Conservation (phyloP, 1,140 invertebrate species). For the Caenorhabditis latens region DNA sequence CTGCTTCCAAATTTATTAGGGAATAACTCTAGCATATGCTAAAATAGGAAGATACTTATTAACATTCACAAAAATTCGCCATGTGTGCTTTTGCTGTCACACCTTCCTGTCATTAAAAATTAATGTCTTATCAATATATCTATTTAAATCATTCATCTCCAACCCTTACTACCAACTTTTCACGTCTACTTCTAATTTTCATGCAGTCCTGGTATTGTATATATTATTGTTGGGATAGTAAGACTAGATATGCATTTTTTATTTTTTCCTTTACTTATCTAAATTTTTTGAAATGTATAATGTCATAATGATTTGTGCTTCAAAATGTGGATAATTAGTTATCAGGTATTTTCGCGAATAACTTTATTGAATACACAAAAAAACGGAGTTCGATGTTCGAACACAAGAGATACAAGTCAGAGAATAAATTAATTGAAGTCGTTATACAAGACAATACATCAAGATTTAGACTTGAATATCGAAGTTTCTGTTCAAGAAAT, state of each 20-base stretch:
- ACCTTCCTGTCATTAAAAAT: slow-evolving; percentile 3
- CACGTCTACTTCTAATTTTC: neutral
- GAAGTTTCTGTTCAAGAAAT: slow-evolving; percentile 41
- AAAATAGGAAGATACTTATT: neutral
- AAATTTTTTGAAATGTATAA: no score
- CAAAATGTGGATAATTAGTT: no score
- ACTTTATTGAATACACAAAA: no score
- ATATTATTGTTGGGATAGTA: neutral
- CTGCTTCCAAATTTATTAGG: no score
- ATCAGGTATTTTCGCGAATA: no score
- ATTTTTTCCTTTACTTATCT: no score
- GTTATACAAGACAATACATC: no score
- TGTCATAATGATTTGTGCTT: no score
- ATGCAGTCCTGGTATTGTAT: neutral
- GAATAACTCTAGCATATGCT: neutral
- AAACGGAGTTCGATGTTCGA: no score
- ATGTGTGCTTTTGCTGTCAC: slow-evolving; percentile 23
- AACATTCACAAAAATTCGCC: neutral
- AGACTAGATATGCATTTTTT: neutral
- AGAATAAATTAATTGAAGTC: neutral
- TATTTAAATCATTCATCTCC: slow-evolving; percentile 23
- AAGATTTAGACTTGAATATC: neutral
- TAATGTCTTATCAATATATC: slow-evolving; percentile 23
- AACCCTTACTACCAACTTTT: neutral
- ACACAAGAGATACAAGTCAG: no score